phyloP scores from a whole-genome alignment of 2,113 vertebrate species.

The Hippotragus niger region DNA sequence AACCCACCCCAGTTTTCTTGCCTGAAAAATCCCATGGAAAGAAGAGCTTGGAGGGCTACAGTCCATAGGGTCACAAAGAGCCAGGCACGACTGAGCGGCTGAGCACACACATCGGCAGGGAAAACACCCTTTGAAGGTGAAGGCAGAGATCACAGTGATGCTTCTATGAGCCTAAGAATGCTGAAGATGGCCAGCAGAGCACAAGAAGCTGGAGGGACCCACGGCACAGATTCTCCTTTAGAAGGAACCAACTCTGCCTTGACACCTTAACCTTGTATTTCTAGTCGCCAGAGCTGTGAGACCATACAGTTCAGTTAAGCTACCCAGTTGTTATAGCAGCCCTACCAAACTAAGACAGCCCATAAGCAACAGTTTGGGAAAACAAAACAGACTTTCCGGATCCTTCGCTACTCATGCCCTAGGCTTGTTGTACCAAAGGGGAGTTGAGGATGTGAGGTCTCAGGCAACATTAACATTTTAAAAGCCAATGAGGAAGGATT shows the following conservation, averaged over 20 bases:
- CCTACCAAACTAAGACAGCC: neutral
- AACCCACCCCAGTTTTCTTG: neutral
- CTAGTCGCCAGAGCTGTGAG: neutral
- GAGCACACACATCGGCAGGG: rapidly evolving
- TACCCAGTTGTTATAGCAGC: neutral
- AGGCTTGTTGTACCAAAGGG: no score
- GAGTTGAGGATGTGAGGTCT: neutral
- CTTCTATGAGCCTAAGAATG: neutral
- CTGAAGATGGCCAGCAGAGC: neutral
- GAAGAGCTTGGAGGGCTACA: neutral
- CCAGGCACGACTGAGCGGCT: rapidly evolving
- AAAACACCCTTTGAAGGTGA: neutral
- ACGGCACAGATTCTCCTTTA: neutral
- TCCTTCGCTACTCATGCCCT: neutral
- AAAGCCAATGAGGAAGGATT: neutral
- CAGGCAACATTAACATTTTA: neutral
- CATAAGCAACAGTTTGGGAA: neutral
- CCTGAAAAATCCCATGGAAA: neutral
- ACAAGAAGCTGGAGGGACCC: neutral
- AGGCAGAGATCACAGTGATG: neutral
- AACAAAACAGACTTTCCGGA: neutral
- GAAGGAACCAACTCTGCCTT: neutral
- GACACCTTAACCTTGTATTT: neutral
- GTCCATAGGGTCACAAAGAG: neutral
- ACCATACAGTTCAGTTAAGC: neutral